These are phyloP conservation scores for Barbus barbus DNA, from an alignment of 2,113 vertebrate genomes.

Conservation along the genomic window DNA sequence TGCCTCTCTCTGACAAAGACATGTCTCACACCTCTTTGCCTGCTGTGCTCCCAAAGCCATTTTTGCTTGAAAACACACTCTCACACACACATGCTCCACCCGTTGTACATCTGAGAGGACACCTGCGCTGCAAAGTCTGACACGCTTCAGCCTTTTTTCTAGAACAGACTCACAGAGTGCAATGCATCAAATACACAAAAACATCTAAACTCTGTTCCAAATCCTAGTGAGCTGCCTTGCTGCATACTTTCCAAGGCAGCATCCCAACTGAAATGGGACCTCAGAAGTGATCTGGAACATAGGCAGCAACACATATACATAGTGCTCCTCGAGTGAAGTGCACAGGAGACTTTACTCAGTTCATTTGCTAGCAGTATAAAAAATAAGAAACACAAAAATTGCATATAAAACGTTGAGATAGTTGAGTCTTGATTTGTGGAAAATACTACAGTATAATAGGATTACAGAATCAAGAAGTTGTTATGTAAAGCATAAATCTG, in stretches of 20 bases:
- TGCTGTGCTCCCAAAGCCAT: slow-evolving; percentile 76
- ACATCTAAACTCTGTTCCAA: slow-evolving; percentile 21
- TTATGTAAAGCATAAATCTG: too few relatives aligned
- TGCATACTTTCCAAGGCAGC: neutral
- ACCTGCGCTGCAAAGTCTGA: slow-evolving; percentile 57
- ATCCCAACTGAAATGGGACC: neutral
- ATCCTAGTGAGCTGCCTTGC: neutral
- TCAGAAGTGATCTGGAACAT: neutral
- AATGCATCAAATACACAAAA: slow-evolving; percentile 25
- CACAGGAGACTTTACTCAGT: neutral
- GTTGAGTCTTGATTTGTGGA: too few relatives aligned
- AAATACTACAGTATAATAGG: too few relatives aligned
- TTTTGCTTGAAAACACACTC: slow-evolving; percentile 61
- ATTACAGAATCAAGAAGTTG: too few relatives aligned
- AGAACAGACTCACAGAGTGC: neutral
- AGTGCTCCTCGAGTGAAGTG: too few relatives aligned
- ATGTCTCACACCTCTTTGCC: slow-evolving; percentile 68
- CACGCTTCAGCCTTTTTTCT: neutral
- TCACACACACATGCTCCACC: slow-evolving; percentile 42
- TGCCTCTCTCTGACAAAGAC: slow-evolving; percentile 61
- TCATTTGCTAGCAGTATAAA: too few relatives aligned
- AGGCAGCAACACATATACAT: too few relatives aligned
- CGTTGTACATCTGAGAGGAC: slow-evolving; percentile 61
- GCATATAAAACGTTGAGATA: too few relatives aligned
- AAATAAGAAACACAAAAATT: neutral